Conservation (phyloP, 2,797 vertebrate species). For the Malacoraja senta region DNA sequence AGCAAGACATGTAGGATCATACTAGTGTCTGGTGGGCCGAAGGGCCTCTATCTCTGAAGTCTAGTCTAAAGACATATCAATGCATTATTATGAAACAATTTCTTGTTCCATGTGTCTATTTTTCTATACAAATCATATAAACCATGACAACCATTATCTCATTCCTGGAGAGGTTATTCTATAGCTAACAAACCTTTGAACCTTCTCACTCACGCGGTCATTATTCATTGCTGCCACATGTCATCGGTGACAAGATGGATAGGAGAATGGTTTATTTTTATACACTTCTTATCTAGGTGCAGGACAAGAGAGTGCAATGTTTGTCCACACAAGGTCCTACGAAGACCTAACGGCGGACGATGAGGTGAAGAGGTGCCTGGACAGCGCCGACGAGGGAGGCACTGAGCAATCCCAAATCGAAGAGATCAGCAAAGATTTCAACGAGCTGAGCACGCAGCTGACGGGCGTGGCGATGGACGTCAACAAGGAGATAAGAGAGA, state of each 20-base stretch:
- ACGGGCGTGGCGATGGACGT: constrained; percentile 59
- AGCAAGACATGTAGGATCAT: too few species aligned
- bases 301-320: constrained; percentile 82
- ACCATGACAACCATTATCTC: not conserved
- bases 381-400: constrained; percentile 19
- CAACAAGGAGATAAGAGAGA: constrained; percentile 60
- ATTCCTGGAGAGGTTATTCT: too few species aligned
- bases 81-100: not conserved
- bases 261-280: not conserved
- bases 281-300: constrained; percentile 67
- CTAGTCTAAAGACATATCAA: too few species aligned
- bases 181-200: not conserved
- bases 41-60: too few species aligned
- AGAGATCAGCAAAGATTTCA: constrained; percentile 67
- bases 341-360: constrained; percentile 77
- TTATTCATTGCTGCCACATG: not conserved
- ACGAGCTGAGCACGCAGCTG: constrained; percentile 64
- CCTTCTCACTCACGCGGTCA: not conserved
- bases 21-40: too few species aligned
- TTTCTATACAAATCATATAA: not conserved
- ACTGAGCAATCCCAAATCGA: constrained; percentile 55
- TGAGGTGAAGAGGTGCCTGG: constrained; percentile 45
- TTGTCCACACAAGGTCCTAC: constrained; percentile 81
- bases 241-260: not conserved
- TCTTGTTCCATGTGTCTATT: not conserved